A percentile compares a stretch with the other conserved stretches of the same genome.
These are phyloP conservation scores for Anastrepha obliqua DNA, from an alignment of 1,140 invertebrate genomes.

Conservation along the genomic window DNA sequence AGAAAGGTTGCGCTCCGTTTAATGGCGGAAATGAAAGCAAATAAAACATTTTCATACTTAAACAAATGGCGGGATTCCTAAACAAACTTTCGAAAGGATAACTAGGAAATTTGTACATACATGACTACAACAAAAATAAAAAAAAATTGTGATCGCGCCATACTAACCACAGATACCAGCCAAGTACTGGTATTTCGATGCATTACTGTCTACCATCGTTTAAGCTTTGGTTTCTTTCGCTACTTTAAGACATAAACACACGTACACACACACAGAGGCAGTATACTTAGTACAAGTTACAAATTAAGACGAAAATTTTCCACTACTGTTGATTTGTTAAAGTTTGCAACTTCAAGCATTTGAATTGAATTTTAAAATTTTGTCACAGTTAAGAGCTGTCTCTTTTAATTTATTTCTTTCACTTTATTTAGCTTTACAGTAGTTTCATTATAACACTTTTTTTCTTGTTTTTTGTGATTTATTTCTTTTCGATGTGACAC, in stretches of 20 bases:
- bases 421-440: not conserved
- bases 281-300: not conserved
- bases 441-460: not conserved
- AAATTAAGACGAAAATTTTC: not conserved
- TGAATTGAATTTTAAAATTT: slow-evolving; percentile 2
- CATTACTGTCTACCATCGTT: not conserved
- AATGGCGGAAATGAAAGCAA: no score
- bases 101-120: no score
- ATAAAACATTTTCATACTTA: no score
- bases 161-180: slow-evolving; percentile 53
- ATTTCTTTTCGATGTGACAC: not conserved
- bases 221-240: not conserved
- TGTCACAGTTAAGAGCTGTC: not conserved
- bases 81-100: no score
- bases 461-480: not conserved
- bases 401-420: not conserved
- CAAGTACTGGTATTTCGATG: slow-evolving; percentile 46
- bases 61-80: no score
- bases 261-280: not conserved
- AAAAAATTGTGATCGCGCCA: not conserved
- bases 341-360: not conserved
- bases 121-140: not conserved
- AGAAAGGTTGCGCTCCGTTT: no score
- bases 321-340: not conserved
- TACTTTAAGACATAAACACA: not conserved